Base-by-base conservation (phyloP, 2,888 invertebrate species). In the Oligia strigilis region DNA sequence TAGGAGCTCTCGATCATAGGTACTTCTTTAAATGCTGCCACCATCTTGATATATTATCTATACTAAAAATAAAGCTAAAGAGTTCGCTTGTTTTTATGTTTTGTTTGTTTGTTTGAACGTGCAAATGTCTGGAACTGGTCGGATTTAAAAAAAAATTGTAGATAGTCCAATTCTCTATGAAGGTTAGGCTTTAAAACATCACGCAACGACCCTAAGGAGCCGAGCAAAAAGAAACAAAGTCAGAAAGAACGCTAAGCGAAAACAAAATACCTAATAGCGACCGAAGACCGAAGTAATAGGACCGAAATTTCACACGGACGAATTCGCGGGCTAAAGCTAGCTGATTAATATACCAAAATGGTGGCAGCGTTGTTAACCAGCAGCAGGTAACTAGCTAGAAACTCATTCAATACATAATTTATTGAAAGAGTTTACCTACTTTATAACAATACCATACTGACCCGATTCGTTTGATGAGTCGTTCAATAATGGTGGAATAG, bases 401-500 rank as follows among this genome's bases (percentile, higher is more conserved):
- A 65, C 11, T 40, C 4, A 19, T 19, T 19, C 2, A 65, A 64
- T 8, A 65, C 9, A 65, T 19, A 4, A 19, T 9, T 9, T 17
- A 65, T 64, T 64, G 1, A 64, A 36, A 64, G 3, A 9, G 9
- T 64, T 19, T 9, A 19, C 9, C 19, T 19, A 23, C 8, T 58
- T n/a, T 43, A 23, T 5, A 17, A 17, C 4, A 52, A 67, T 3
- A 65, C 3, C 9, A 17, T 65, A 88, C 96, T 95, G 93, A 98
- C 98, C 98, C 97, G 90, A 97, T 97, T 90, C 97, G 97, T 90
- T 98, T 97, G 85, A 99, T 99, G 17, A 99, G 97, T 93, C 97
- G 98, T 93, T 99, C 99, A 81, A 99, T 99, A 77, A 98, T 94
- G 72, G 98, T 97, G 0, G 99, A 99, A 95, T 99, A 99, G 92